Base-by-base conservation (phyloP, 2,888 invertebrate genomes). In the Neuroscelio doddi region DNA sequence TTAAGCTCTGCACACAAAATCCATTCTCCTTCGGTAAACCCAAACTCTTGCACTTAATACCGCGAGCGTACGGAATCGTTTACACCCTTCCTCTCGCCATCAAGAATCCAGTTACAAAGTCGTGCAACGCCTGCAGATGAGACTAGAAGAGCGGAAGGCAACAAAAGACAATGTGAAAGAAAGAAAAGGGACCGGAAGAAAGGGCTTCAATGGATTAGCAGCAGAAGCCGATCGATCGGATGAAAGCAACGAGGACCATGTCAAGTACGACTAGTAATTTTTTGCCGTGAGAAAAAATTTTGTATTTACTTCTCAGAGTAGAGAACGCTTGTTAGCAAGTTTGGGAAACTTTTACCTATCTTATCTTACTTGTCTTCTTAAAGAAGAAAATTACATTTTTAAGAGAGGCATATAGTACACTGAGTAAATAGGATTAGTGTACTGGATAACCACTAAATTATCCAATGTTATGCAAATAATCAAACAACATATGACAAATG, bases 61-160 rank as follows among this genome's bases (percentile, higher is more conserved):
- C 27, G 34, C 27, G 21, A 21, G 17, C 27, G 53, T 61, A 53
- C 49, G 44, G 29, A 53, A 53, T 44, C 59, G 49, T 61, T 61
- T 50, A 41, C 55, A 55, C 49, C 32, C 50, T 50, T 45, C 55
- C 55, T 62, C 62, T 62, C 36, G 62, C 55, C 26, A 62, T 62
- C 62, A 53, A 55, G 55, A 55, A 62, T 51, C 62, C 50, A 55
- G 55, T 62, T 62, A 55, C 46, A 62, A 62, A 62, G 55, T 55
- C 62, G 55, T 62, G 62, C 55, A 29, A 55, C 45, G 62, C 55
- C 29, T 62, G 45, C 39, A 55, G 62, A 62, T 62, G 55, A 50
- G 55, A 45, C 15, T 49, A 50, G 44, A 34, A 21, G n/a, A n/a
- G n/a, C n/a, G n/a, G n/a, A n/a, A n/a, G n/a, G n/a, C n/a, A n/a